These are phyloP conservation scores for Akabosia matsudoensis DNA, from an alignment of 1,140 invertebrate species.

Conservation along the genomic window DNA sequence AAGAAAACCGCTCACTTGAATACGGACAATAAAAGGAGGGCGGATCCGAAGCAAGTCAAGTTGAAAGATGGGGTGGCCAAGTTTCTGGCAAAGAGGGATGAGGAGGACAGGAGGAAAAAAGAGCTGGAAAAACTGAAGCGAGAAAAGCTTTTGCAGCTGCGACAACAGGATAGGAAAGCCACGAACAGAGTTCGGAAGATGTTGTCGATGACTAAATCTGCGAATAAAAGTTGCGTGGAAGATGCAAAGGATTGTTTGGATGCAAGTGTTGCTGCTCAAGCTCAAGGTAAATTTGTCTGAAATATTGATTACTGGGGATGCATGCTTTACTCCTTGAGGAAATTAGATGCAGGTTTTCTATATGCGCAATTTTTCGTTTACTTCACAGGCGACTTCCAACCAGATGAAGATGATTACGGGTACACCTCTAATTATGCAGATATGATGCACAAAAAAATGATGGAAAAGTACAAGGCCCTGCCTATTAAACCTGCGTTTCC, in stretches of 20 bases:
- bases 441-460: slow-evolving; percentile 75
- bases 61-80: slow-evolving; percentile 75
- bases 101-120: slow-evolving; percentile 67
- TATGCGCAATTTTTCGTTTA: not conserved
- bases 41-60: slow-evolving; percentile 61
- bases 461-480: slow-evolving; percentile 72
- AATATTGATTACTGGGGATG: not conserved
- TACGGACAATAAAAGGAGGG: slow-evolving; percentile 65
- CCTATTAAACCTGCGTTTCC: slow-evolving; percentile 51
- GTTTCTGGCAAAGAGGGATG: slow-evolving; percentile 74
- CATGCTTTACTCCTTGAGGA: not conserved
- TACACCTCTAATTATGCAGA: slow-evolving; percentile 78
- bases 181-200: slow-evolving; percentile 61
- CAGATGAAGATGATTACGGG: slow-evolving; percentile 85
- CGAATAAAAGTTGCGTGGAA: slow-evolving; percentile 77
- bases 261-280: slow-evolving; percentile 67
- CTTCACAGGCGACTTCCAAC: slow-evolving; percentile 63
- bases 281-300: too few species aligned
- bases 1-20: not conserved
- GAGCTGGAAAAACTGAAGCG: slow-evolving; percentile 64
- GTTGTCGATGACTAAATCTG: slow-evolving; percentile 76
- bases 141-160: slow-evolving; percentile 66
- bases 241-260: slow-evolving; percentile 75
- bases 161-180: slow-evolving; percentile 64
- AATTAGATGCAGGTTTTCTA: too few species aligned